These are phyloP conservation scores for Caenorhabditis brenneri DNA, from an alignment of 1,140 invertebrate species.

Conservation along the genomic window DNA sequence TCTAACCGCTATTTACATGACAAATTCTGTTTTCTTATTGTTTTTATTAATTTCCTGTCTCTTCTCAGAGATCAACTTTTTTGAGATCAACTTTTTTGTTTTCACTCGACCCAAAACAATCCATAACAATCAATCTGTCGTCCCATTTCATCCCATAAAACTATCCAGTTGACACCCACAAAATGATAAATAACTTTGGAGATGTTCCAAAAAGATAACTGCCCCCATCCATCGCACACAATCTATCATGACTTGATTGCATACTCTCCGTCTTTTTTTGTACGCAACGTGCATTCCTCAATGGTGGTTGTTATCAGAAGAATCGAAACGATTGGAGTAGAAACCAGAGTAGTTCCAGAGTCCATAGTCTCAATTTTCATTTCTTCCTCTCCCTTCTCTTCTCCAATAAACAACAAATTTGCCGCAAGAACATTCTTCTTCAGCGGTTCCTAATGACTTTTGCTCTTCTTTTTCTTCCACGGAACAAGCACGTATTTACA, in stretches of 20 bases:
- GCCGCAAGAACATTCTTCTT: background rate
- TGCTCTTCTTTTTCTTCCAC: background rate
- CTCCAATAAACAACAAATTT: conserved; percentile 22
- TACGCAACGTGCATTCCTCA: background rate
- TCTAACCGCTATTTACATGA: background rate
- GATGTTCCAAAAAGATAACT: background rate
- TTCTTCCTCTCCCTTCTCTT: background rate
- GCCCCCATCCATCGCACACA: background rate
- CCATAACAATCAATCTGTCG: no score
- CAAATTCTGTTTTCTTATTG: background rate
- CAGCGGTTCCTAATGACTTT: background rate
- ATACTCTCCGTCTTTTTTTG: background rate
- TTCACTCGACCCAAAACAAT: background rate
- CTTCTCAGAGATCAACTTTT: background rate
- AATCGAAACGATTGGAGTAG: background rate
- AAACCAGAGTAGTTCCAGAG: conserved; percentile 40
- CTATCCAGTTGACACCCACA: no score
- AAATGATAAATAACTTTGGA: background rate
- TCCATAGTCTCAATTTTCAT: conserved; percentile 20
- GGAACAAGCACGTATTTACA: background rate
- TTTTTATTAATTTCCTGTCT: background rate
- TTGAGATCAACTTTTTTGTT: background rate
- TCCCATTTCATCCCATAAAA: no score
- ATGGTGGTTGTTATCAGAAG: background rate
- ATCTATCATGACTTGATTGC: background rate